These are phyloP conservation scores for Phenganax marumi DNA, from an alignment of 92 coral and sea anemone species.

Conservation along the genomic window DNA sequence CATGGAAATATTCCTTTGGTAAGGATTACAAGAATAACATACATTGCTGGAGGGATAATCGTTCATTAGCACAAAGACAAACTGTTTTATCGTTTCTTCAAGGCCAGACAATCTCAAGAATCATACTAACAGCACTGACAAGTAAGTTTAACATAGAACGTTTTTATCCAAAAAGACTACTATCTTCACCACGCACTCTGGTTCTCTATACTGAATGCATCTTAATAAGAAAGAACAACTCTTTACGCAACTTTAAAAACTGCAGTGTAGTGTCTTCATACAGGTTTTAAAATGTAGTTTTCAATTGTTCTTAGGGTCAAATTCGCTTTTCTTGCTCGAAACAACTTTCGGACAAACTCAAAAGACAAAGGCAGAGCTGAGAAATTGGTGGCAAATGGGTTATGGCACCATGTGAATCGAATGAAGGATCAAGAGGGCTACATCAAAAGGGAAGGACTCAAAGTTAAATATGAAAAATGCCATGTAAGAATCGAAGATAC, in stretches of 20 bases:
- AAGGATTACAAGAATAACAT: not conserved
- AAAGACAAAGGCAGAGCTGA: not conserved
- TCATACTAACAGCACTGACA: not conserved
- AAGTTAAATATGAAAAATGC: not conserved
- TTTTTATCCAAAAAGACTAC: no score
- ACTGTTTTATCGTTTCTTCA: not conserved
- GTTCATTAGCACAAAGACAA: not conserved
- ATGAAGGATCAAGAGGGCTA: not conserved
- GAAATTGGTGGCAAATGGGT: no score
- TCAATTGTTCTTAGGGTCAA: not conserved
- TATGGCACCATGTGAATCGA: not conserved
- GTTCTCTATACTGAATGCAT: no score
- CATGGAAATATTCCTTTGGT: slow-evolving; percentile 15
- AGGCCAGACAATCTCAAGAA: not conserved
- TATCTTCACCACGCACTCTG: no score
- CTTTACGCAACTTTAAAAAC: not conserved
- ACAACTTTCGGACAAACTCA: not conserved
- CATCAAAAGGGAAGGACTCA: slow-evolving; percentile 11
- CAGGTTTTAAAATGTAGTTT: not conserved
- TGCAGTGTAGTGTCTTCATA: not conserved
- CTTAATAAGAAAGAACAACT: no score
- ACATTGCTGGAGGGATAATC: not conserved
- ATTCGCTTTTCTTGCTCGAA: slow-evolving; percentile 16
- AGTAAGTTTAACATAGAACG: not conserved
- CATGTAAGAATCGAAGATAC: not conserved